Conservation (phyloP, 2,797 vertebrate genomes). For the Alosa sapidissima region DNA sequence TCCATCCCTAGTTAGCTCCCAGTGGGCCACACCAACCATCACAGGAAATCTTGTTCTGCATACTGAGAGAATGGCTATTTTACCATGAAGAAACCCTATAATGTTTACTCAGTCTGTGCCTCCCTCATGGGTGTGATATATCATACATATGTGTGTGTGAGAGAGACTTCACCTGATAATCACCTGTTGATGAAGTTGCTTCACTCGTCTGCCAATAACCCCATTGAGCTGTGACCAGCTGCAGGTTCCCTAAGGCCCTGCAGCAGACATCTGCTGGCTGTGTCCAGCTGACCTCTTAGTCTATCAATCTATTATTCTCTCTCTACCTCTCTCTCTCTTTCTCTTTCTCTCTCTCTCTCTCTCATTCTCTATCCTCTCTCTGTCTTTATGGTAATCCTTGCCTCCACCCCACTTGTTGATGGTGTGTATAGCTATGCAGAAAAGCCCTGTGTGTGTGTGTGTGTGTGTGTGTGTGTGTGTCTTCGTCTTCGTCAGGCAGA, state of each 20-base stretch:
- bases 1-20: not conserved
- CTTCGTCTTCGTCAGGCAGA: constrained; percentile 36
- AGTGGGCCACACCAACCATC: not conserved
- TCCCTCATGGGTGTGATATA: no score
- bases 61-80: no score
- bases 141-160: no score
- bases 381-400: not conserved
- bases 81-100: no score
- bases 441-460: not conserved
- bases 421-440: constrained; percentile 32
- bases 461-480: constrained; percentile 21
- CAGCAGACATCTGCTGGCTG: not conserved
- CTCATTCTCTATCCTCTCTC: constrained; percentile 35
- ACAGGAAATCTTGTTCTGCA: not conserved
- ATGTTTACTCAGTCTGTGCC: no score
- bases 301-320: not conserved
- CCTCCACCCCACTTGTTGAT: constrained; percentile 52
- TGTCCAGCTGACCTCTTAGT: not conserved
- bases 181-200: constrained; percentile 6
- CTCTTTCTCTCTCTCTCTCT: not conserved
- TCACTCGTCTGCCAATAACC: not conserved
- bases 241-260: no score
- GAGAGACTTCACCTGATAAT: not conserved
- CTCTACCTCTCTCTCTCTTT: not conserved
- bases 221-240: no score